These are phyloP conservation scores for Rhopalosiphum nymphaeae DNA, from an alignment of 2,888 invertebrate species.

Conservation along the genomic window DNA sequence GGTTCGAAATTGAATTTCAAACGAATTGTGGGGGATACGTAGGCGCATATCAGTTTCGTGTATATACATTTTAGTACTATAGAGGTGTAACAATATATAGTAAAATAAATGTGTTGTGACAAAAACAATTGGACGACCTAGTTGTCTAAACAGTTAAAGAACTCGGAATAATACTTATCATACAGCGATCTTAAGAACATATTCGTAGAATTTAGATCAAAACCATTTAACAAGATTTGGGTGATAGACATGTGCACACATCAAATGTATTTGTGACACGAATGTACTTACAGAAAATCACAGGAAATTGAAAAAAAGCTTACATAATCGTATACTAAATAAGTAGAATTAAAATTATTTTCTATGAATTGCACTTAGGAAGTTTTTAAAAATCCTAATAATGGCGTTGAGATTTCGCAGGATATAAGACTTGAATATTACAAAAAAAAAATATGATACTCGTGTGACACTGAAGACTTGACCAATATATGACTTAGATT, in stretches of 20 bases:
- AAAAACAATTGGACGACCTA: background rate
- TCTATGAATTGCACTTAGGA: too few relatives aligned
- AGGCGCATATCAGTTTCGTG: background rate
- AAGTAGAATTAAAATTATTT: too few relatives aligned
- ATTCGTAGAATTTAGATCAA: background rate
- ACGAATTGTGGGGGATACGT: background rate
- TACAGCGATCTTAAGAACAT: background rate
- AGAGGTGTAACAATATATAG: background rate
- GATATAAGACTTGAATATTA: background rate
- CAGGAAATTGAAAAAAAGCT: background rate
- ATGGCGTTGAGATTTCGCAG: rapidly evolving
- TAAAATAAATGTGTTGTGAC: background rate
- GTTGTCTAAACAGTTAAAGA: background rate
- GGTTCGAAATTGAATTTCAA: background rate
- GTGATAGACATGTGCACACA: background rate
- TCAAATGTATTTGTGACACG: background rate
- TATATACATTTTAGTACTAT: background rate
- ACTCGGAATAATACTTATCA: background rate
- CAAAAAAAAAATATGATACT: background rate
- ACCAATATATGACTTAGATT: background rate
- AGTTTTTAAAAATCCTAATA: background rate
- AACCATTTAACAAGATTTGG: background rate
- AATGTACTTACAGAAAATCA: background rate
- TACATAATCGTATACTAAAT: background rate
- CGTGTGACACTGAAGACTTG: background rate